Conservation (phyloP, 2,797 vertebrate species). For the Diceros bicornis region DNA sequence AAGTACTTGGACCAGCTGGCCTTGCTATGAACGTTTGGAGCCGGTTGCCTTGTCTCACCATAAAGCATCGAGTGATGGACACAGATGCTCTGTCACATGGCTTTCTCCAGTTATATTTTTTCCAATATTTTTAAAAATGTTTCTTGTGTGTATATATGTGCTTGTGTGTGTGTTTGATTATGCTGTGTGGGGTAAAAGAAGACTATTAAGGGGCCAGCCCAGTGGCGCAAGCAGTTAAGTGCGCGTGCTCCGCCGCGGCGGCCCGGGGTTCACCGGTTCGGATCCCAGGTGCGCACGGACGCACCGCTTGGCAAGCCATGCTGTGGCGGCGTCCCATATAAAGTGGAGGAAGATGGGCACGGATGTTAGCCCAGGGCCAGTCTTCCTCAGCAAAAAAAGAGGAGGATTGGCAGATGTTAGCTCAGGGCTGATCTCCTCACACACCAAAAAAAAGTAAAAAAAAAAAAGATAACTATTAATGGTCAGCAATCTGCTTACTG, state of each 20-base stretch:
- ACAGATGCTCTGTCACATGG: not conserved
- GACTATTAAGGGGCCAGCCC: not conserved
- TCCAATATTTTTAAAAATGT: not conserved
- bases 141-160: not conserved
- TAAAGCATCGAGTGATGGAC: not conserved
- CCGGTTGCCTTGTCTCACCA: not conserved
- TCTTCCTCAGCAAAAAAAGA: no score
- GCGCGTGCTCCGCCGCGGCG: no score
- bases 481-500: not conserved
- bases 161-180: not conserved
- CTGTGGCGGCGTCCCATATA: no score
- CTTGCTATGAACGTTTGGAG: not conserved
- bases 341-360: no score
- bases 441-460: no score
- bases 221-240: no score
- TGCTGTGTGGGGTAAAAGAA: not conserved
- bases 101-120: not conserved
- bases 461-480: not conserved
- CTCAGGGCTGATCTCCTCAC: no score
- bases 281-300: no score
- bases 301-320: no score
- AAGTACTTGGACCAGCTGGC: not conserved
- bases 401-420: no score
- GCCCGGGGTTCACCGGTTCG: no score
- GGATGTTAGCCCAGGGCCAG: no score